These are phyloP conservation scores for Pseudorasbora parva DNA, from an alignment of 2,113 vertebrate genomes.

Conservation along the genomic window DNA sequence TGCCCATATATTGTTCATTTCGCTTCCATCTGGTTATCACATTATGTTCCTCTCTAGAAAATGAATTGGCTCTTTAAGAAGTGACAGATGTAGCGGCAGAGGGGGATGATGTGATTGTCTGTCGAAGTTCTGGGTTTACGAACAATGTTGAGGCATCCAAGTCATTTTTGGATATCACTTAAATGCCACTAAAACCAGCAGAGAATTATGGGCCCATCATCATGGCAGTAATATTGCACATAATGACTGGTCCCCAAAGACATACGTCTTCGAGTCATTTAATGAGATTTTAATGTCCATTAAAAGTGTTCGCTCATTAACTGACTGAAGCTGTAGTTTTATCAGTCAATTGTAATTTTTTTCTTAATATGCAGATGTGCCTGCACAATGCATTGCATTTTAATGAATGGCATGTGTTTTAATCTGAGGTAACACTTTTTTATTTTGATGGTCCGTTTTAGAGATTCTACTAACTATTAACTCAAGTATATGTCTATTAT, in stretches of 20 bases:
- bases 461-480: too few relatives aligned
- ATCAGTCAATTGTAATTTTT: background rate
- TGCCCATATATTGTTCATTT: slow-evolving; percentile 15
- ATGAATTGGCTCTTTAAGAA: slow-evolving; percentile 35
- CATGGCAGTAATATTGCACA: slow-evolving; percentile 29
- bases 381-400: background rate
- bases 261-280: slow-evolving; percentile 15
- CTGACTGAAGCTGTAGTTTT: slow-evolving; percentile 1
- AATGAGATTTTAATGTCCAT: slow-evolving; percentile 32
- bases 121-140: slow-evolving; percentile 22
- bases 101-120: slow-evolving; percentile 31
- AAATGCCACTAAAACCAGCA: slow-evolving; percentile 18
- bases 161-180: slow-evolving; percentile 27
- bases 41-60: slow-evolving; percentile 17
- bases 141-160: slow-evolving; percentile 27
- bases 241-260: slow-evolving; percentile 23
- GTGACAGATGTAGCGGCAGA: slow-evolving; percentile 32
- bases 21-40: slow-evolving; percentile 35
- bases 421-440: background rate
- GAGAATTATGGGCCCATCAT: slow-evolving; percentile 13
- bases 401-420: background rate
- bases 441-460: too few relatives aligned
- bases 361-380: background rate
- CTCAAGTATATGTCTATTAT: too few relatives aligned
- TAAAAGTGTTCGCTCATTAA: slow-evolving; percentile 10